phyloP scores from a whole-genome alignment of 2,113 vertebrate genomes.

The Microtus pennsylvanicus region DNA sequence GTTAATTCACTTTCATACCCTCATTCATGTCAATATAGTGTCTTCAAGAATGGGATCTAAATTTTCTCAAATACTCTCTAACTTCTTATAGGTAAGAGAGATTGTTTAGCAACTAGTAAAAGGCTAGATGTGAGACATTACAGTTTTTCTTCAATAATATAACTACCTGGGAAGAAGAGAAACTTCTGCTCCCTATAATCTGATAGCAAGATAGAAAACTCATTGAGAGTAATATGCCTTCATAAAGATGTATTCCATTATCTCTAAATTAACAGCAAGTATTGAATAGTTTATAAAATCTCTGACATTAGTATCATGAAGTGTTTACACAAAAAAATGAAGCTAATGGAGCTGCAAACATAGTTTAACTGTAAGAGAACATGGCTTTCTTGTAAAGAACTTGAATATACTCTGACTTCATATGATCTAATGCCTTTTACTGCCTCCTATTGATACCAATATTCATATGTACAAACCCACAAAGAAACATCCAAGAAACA shows the following conservation, averaged over 20 bases:
- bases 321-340: background rate
- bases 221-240: background rate
- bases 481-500: background rate
- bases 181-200: background rate
- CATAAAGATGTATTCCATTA: background rate
- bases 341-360: background rate
- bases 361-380: background rate
- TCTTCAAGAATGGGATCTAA: background rate
- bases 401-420: background rate
- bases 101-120: background rate
- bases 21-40: background rate
- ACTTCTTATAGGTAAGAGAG: background rate
- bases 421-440: background rate
- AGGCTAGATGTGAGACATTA: background rate
- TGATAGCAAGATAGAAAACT: background rate
- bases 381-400: background rate
- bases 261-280: background rate
- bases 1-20: background rate
- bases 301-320: background rate
- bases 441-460: too few relatives aligned
- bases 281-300: background rate
- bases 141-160: background rate
- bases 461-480: background rate
- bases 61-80: background rate
- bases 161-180: background rate